These are phyloP conservation scores for Nettapus auritus DNA, from an alignment of 2,113 vertebrate species.

Conservation along the genomic window DNA sequence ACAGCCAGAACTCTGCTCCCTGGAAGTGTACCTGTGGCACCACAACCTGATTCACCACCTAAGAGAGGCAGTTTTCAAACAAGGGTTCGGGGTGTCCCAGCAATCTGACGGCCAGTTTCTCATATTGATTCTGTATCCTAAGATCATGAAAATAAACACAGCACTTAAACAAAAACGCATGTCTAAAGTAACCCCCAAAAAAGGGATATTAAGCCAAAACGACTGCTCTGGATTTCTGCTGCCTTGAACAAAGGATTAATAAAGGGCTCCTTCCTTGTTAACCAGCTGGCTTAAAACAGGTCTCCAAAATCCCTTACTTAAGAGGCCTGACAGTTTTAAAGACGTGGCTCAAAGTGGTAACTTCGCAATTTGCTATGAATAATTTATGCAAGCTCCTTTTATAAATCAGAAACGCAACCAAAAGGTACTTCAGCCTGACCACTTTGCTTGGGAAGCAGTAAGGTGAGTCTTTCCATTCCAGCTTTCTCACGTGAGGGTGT, in stretches of 20 bases:
- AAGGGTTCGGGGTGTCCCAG: neutral
- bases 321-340: neutral
- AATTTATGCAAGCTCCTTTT: neutral
- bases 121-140: neutral
- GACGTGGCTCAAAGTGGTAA: neutral
- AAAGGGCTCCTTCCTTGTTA: neutral
- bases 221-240: neutral
- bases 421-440: neutral
- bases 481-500: neutral
- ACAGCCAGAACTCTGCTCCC: neutral
- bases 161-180: neutral
- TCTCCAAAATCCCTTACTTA: neutral
- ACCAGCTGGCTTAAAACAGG: neutral
- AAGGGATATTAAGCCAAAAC: neutral
- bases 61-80: neutral
- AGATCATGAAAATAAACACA: neutral
- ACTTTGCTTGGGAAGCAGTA: neutral
- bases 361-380: neutral
- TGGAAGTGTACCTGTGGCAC: neutral
- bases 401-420: neutral
- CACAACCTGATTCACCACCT: neutral
- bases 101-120: neutral
- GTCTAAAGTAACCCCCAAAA: neutral
- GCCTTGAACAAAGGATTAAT: neutral
- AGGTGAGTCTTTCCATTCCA: neutral